Conservation (phyloP, 2,797 vertebrate genomes). For the Thripadectes ignobilis region DNA sequence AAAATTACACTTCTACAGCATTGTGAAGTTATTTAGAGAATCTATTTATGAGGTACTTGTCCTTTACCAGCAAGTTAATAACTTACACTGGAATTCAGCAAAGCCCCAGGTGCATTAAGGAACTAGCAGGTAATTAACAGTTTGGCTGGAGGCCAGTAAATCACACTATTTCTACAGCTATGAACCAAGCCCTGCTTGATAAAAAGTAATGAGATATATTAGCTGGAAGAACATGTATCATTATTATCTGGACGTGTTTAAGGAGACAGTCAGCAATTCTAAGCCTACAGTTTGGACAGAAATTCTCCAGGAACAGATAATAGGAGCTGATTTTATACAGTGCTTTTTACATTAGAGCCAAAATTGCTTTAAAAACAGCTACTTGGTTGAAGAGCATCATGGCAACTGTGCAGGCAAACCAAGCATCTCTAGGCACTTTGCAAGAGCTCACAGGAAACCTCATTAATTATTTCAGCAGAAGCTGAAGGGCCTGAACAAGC, state of each 20-base stretch:
- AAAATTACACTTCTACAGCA: neutral
- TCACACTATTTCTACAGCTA: constrained; percentile 6
- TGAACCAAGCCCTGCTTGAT: neutral
- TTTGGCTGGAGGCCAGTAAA: constrained; percentile 43
- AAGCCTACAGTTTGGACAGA: neutral
- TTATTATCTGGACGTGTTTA: constrained; percentile 5
- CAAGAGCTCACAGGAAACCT: neutral
- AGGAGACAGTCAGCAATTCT: constrained; percentile 5
- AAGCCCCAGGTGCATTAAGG: constrained; percentile 11
- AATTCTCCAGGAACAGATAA: constrained; percentile 14
- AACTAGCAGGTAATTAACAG: constrained; percentile 47
- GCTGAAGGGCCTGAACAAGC: neutral
- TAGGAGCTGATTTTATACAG: constrained; percentile 14
- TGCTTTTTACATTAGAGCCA: constrained; percentile 4
- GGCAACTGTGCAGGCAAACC: neutral
- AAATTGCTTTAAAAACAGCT: constrained; percentile 37
- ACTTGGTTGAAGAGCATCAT: neutral
- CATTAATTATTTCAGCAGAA: constrained; percentile 17
- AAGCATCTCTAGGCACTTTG: neutral
- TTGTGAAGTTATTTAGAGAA: constrained; percentile 12
- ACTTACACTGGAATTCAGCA: constrained; percentile 19
- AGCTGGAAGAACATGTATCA: constrained; percentile 1
- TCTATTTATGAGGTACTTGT: constrained; percentile 34
- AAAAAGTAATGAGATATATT: constrained; percentile 25
- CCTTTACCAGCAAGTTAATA: constrained; percentile 45